These are phyloP conservation scores for Epizoanthus rinbou DNA, from an alignment of 92 coral and sea anemone species.

Conservation along the genomic window DNA sequence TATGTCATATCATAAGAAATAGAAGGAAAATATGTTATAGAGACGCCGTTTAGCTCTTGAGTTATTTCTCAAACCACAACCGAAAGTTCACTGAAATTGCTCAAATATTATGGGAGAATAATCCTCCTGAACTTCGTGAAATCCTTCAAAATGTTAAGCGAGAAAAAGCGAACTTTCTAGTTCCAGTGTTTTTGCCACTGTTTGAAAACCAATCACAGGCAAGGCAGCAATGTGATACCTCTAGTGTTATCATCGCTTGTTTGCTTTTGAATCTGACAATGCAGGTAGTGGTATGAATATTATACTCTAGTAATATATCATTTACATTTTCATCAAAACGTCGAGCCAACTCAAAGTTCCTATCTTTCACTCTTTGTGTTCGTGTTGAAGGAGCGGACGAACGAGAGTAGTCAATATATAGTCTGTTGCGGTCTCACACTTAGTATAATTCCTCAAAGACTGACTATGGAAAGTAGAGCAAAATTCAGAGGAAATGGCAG, in stretches of 20 bases:
- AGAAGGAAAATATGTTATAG: too few relatives aligned
- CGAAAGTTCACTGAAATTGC: too few relatives aligned
- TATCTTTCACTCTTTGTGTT: slow-evolving; percentile 11
- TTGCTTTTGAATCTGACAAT: slow-evolving; percentile 10
- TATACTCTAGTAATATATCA: not conserved
- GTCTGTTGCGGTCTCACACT: too few relatives aligned
- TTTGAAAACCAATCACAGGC: not conserved
- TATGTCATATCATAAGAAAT: too few relatives aligned
- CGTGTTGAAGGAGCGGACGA: too few relatives aligned
- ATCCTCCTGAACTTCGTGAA: not conserved
- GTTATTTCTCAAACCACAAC: not conserved
- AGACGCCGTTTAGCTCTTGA: too few relatives aligned
- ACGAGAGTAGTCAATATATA: slow-evolving; percentile 21
- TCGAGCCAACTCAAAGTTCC: slow-evolving; percentile 19
- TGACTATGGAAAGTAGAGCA: too few relatives aligned
- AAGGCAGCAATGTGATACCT: slow-evolving; percentile 17
- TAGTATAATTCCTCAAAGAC: slow-evolving; percentile 17
- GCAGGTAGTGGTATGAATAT: slow-evolving; percentile 18
- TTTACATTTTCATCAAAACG: slow-evolving; percentile 5
- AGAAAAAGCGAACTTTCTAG: too few relatives aligned
- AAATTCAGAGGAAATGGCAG: slow-evolving; percentile 10
- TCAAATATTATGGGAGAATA: too few relatives aligned
- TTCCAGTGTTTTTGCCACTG: too few relatives aligned
- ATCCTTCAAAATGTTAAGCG: not conserved
- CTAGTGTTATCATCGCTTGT: slow-evolving; percentile 7